These are phyloP conservation scores for Meiosimyza decipiens DNA, from an alignment of 2,888 invertebrate genomes.

Conservation along the genomic window DNA sequence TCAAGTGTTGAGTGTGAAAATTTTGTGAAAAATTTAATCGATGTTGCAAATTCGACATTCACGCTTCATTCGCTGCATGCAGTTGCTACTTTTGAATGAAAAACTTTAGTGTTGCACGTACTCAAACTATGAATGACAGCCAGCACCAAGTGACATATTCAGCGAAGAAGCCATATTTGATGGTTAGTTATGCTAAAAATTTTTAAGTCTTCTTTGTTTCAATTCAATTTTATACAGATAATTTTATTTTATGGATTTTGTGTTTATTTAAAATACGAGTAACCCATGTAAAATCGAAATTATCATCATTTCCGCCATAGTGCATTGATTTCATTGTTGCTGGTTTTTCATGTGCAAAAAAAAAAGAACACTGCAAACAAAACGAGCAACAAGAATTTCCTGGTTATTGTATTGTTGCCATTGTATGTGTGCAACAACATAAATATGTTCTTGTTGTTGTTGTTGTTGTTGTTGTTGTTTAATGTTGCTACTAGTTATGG, in stretches of 20 bases:
- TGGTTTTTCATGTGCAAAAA: background rate
- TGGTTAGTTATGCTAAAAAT: too few species aligned
- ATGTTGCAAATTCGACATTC: constrained; percentile 19
- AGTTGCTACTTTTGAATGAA: constrained; percentile 1
- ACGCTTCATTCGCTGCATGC: constrained; percentile 9
- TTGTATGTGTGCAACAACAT: background rate
- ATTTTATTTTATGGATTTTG: background rate
- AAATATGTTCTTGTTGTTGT: background rate
- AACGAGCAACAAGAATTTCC: constrained; percentile 6
- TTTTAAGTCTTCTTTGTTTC: too few species aligned
- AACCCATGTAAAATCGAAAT: background rate
- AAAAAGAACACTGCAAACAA: background rate
- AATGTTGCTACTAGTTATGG: constrained; percentile 6
- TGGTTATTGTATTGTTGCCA: constrained; percentile 11
- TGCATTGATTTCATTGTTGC: constrained; percentile 26
- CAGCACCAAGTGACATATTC: too few species aligned
- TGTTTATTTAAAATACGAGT: background rate
- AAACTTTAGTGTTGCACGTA: background rate
- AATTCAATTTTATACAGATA: background rate
- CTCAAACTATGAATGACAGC: background rate
- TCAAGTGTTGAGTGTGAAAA: background rate
- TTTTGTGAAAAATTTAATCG: background rate
- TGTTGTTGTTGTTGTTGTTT: constrained; percentile 12
- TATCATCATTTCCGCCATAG: constrained; percentile 17
- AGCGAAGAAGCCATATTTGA: too few species aligned